Evolutionary conservation across 2,797 vertebrate species (phyloP).

Genomic region (Botia kubotai): DNA sequence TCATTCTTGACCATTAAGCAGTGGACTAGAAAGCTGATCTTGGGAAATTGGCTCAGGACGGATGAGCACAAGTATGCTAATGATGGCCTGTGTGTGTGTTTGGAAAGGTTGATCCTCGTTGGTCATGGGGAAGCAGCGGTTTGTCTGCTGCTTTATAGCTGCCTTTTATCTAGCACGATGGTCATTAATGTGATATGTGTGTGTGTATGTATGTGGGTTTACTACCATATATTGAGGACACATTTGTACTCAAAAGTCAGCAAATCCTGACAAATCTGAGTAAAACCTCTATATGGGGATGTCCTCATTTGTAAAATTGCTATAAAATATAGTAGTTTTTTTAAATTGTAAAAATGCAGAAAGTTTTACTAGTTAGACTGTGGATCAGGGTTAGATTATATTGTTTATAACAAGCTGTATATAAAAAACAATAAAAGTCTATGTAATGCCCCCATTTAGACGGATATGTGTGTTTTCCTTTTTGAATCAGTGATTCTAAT

Average conservation of each 20-base stretch:
- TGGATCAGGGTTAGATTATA: no score
- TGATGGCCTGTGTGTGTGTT: conserved; percentile 48
- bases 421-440: no score
- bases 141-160: conserved; percentile 23
- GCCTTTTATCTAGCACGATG: conserved; percentile 27
- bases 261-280: no score
- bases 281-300: no score
- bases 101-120: not conserved
- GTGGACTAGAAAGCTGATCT: conserved; percentile 38
- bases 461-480: conserved; percentile 25
- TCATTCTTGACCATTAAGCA: conserved; percentile 40
- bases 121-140: conserved; percentile 22
- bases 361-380: not conserved
- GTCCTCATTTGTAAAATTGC: no score
- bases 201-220: not conserved
- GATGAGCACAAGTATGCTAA: conserved; percentile 54
- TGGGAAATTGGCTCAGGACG: conserved; percentile 18
- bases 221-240: no score
- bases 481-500: conserved; percentile 31
- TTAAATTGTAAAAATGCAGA: no score
- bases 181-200: conserved; percentile 20
- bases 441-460: no score
- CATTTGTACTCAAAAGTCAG: no score
- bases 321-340: no score
- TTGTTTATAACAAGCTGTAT: no score